A percentile compares a stretch with the other conserved stretches of the same genome.
Evolutionary conservation across 2,797 vertebrate genomes (phyloP).

Genomic region (Rhinogobio ventralis): DNA sequence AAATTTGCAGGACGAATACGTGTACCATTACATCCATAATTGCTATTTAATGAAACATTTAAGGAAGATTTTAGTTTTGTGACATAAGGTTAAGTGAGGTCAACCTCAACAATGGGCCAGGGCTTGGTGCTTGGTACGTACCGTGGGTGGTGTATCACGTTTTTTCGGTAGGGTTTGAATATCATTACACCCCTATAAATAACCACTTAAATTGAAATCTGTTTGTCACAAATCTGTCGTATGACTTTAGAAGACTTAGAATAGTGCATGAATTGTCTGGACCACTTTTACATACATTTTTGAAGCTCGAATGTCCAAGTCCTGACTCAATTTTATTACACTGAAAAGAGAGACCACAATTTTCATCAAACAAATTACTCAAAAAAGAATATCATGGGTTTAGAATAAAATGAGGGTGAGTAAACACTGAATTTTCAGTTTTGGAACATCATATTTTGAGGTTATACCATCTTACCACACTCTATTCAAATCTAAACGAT

Average conservation of each 20-base stretch:
- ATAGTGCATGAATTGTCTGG: neutral
- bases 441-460: neutral
- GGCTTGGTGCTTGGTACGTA: no score
- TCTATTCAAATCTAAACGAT: neutral
- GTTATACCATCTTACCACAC: neutral
- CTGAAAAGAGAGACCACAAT: neutral
- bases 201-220: no score
- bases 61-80: no score
- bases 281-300: neutral
- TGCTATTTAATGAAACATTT: no score
- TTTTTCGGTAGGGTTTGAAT: no score
- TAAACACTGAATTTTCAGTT: neutral
- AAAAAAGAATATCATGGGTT: neutral
- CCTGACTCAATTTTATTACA: neutral
- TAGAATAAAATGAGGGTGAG: neutral
- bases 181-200: no score
- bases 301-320: neutral
- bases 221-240: neutral
- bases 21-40: no score
- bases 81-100: no score
- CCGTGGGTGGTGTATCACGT: no score
- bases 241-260: no score
- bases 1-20: no score
- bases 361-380: neutral
- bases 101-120: no score